Evolutionary conservation across 2,888 invertebrate genomes (phyloP).

Genomic region (Melangyna quadrimaculata): DNA sequence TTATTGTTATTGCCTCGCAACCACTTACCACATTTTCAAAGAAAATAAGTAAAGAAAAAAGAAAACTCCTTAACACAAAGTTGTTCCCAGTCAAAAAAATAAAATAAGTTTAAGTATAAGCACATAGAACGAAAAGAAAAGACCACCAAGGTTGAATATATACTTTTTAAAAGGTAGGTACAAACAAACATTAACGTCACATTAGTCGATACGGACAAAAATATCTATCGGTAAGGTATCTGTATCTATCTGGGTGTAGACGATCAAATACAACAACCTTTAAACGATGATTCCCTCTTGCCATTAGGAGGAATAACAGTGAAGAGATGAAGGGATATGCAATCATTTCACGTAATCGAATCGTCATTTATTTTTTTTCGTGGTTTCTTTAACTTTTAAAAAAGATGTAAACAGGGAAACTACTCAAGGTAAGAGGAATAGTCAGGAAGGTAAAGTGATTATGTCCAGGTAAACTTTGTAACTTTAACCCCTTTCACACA

Average conservation of each 20-base stretch:
- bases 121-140: background rate
- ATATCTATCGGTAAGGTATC: conserved; percentile 34
- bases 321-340: conserved; percentile 42
- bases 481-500: too few species aligned
- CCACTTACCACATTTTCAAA: conserved; percentile 11
- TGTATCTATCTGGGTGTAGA: background rate
- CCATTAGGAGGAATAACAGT: conserved; percentile 14
- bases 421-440: background rate
- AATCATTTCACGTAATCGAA: conserved; percentile 50
- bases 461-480: too few species aligned
- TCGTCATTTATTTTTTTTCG: background rate
- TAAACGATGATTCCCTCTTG: background rate
- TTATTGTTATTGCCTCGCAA: conserved; percentile 37
- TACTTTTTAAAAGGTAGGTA: conserved; percentile 23
- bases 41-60: background rate
- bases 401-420: conserved; percentile 19
- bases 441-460: background rate
- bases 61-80: conserved; percentile 1
- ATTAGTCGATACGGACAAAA: conserved; percentile 27
- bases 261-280: background rate
- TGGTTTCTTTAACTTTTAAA: background rate
- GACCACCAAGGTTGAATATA: conserved; percentile 45
- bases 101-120: background rate
- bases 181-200: conserved; percentile 42
- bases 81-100: background rate